Evolutionary conservation across 2,797 vertebrate species (phyloP).

Genomic region (Sebastolobus altivelis): DNA sequence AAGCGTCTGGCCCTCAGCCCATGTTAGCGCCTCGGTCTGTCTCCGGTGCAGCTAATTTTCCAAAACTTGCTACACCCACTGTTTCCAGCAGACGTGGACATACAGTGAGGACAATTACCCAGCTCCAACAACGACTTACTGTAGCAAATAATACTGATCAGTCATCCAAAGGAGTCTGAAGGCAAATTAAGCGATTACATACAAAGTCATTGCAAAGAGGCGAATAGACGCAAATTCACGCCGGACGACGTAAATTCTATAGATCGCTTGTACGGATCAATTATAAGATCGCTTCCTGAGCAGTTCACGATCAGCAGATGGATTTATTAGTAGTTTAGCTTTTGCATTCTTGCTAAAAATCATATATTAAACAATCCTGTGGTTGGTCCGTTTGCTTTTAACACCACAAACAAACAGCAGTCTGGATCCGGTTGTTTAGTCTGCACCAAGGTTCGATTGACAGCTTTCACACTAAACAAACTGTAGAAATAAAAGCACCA

Average conservation of each 20-base stretch:
- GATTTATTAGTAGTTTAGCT: neutral
- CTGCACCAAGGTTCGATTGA: neutral
- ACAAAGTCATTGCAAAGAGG: too few relatives aligned
- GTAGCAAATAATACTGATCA: neutral
- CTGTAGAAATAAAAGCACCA: neutral
- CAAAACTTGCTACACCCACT: constrained; percentile 23
- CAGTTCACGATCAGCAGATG: neutral
- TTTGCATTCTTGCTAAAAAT: too few relatives aligned
- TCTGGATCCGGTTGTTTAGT: neutral
- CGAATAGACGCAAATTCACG: too few relatives aligned
- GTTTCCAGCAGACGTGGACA: constrained; percentile 39
- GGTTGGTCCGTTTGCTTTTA: neutral
- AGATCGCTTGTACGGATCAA: neutral
- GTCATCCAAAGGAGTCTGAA: neutral
- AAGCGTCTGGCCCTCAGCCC: constrained; percentile 33
- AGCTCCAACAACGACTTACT: neutral
- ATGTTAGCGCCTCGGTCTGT: constrained; percentile 21
- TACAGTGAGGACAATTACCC: constrained; percentile 13
- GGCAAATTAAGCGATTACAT: neutral
- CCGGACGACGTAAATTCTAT: neutral
- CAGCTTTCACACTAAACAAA: neutral
- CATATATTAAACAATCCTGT: too few relatives aligned
- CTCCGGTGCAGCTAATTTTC: constrained; percentile 29
- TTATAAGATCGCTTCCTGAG: neutral
- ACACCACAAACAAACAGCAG: neutral